These are phyloP conservation scores for Aldabrachelys gigantea DNA, from an alignment of 2,113 vertebrate species.

Conservation along the genomic window DNA sequence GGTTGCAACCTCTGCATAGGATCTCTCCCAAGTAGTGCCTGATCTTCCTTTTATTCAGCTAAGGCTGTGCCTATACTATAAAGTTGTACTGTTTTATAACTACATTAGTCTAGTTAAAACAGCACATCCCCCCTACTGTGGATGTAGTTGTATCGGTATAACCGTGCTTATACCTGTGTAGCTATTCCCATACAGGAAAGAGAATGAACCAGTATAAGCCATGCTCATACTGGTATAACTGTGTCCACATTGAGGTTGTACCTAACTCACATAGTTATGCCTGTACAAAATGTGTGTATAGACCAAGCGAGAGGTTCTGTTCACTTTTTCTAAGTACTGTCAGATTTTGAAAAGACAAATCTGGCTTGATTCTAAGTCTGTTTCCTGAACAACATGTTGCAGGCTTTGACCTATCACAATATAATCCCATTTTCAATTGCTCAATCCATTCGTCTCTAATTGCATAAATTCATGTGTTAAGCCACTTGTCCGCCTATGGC, in stretches of 20 bases:
- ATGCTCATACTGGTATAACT: fast-evolving
- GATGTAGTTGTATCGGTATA: fast-evolving
- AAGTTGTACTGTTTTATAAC: fast-evolving
- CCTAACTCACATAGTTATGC: background rate
- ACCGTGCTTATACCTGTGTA: background rate
- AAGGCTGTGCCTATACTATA: background rate
- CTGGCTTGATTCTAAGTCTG: background rate
- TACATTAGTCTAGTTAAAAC: background rate
- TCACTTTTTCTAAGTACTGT: background rate
- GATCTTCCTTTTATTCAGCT: background rate
- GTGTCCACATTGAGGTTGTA: fast-evolving
- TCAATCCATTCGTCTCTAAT: background rate
- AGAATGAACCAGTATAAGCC: background rate
- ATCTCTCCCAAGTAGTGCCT: background rate
- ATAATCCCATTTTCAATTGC: conserved; percentile 20
- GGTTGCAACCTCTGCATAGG: background rate
- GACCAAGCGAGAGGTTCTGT: background rate
- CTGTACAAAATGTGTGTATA: background rate
- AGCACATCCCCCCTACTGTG: fast-evolving
- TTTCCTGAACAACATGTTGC: background rate
- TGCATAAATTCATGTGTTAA: background rate
- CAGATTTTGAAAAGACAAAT: background rate
- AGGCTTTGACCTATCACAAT: conserved; percentile 8
- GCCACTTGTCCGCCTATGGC: background rate
- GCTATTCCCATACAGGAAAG: background rate